Base-by-base conservation (phyloP, 2,113 vertebrate genomes). In the Pomatorhinus ruficollis region DNA sequence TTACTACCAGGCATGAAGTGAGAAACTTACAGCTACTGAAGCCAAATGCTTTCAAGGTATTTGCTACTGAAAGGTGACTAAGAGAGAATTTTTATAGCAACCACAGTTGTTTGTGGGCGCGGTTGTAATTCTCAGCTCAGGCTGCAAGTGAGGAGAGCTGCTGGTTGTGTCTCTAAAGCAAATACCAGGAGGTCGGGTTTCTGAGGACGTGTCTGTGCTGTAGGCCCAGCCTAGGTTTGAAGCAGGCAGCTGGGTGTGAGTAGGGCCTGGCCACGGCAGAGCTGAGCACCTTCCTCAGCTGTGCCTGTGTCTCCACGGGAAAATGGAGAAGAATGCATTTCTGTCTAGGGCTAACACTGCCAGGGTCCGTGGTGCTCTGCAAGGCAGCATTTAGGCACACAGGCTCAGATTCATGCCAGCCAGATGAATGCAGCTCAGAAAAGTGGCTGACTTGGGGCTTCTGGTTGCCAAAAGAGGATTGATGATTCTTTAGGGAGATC, bases 1-100 rank as follows among this genome's bases (percentile, higher is more conserved):
- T 97, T 97, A 96, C 95, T 96, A 96, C 72, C 44, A 81, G 72
- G 76, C 92, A 90, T 1, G 86, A 95, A 95, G 93, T 90, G 95
- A 94, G 95, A 97, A 96, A 78, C 71, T 84, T 80, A 37, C 66
- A 87, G 84, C 54, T 65, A 74, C 66, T 17, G 87, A 77, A 95
- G 96, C 93, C 93, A 96, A 96, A 44, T 54, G 79, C 86, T 97
- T 95, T 95, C 93, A 95, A 96, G 93, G 92, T 95, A 89, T 90
- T 88, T 94, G 76, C 75, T 90, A 81, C 75, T 59, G 60, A 93
- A 84, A 96, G 86, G 93, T 96, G 95, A 93, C 88, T 90, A 71
- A 83, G 61, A 90, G 40, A 44, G 5, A 37, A 52, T 56, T 96
- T 96, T 95, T 96, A 84, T 90, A 92, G 92, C 80, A 94, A 68